Percentiles rank a stretch among this genome's conserved stretches.
Evolutionary conservation across 2,888 invertebrate species (phyloP).

Genomic region (Apotomis betuletana): DNA sequence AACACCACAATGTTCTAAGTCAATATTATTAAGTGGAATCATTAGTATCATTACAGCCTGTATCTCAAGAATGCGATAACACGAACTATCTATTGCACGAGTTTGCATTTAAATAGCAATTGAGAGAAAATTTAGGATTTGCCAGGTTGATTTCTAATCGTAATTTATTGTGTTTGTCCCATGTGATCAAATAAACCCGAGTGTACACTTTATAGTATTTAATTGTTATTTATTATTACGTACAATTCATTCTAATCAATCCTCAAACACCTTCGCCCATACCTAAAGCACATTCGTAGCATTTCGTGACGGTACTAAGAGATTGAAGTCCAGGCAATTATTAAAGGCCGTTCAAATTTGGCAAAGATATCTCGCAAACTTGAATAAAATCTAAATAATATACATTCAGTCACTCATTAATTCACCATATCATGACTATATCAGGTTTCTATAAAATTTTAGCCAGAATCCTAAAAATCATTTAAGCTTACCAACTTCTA

Average conservation of each 20-base stretch:
- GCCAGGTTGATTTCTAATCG: conserved; percentile 26
- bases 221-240: no score
- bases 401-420: no score
- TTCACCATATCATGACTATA: no score
- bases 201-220: neutral
- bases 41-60: conserved; percentile 19
- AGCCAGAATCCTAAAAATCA: neutral
- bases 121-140: conserved; percentile 34
- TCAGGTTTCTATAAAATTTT: no score
- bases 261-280: no score
- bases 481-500: neutral
- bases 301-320: no score
- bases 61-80: conserved; percentile 40
- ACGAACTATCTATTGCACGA: conserved; percentile 14
- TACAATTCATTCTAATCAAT: no score
- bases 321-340: no score
- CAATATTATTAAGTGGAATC: conserved; percentile 38
- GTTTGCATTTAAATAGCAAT: conserved; percentile 31
- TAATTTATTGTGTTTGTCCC: conserved; percentile 10
- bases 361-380: no score
- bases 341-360: no score
- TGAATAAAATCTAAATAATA: no score
- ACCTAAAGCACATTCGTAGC: no score
- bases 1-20: conserved; percentile 29
- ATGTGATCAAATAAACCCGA: neutral